phyloP scores from a whole-genome alignment of 1,140 invertebrate species.

The Drosophila sproati region DNA sequence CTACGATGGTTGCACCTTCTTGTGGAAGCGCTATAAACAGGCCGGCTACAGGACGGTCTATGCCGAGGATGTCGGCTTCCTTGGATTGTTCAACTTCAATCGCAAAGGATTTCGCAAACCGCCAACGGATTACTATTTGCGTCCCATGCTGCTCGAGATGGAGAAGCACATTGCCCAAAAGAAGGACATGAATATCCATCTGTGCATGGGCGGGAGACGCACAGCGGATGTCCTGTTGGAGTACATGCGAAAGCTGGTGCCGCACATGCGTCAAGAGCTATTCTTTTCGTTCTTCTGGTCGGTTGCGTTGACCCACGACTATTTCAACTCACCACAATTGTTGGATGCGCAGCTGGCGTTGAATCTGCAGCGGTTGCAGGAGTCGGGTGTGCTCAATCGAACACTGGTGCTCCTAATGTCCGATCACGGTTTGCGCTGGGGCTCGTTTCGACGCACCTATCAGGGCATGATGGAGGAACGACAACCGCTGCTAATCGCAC shows the following conservation, averaged over 20 bases:
- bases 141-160: conserved; percentile 89
- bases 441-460: conserved; percentile 89
- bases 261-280: conserved; percentile 34
- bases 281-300: conserved; percentile 92
- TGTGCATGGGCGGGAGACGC: conserved; percentile 86
- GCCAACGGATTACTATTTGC: conserved; percentile 93
- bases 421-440: conserved; percentile 96
- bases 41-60: conserved; percentile 91
- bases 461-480: conserved; percentile 93
- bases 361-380: conserved; percentile 85
- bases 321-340: conserved; percentile 88
- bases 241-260: conserved; percentile 82
- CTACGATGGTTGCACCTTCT: conserved; percentile 90
- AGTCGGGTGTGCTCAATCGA: conserved; percentile 87
- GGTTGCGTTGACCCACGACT: conserved; percentile 90
- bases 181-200: conserved; percentile 84
- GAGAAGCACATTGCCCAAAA: conserved; percentile 84
- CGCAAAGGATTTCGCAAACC: conserved; percentile 90
- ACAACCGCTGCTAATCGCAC: conserved; percentile 92
- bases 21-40: conserved; percentile 92
- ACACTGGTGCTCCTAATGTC: conserved; percentile 93
- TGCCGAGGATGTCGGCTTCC: conserved; percentile 90
- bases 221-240: conserved; percentile 84
- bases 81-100: conserved; percentile 92
- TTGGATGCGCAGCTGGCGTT: conserved; percentile 87